Evolutionary conservation across 1,140 invertebrate species (phyloP).

Genomic region (Pristionchus pacificus): DNA sequence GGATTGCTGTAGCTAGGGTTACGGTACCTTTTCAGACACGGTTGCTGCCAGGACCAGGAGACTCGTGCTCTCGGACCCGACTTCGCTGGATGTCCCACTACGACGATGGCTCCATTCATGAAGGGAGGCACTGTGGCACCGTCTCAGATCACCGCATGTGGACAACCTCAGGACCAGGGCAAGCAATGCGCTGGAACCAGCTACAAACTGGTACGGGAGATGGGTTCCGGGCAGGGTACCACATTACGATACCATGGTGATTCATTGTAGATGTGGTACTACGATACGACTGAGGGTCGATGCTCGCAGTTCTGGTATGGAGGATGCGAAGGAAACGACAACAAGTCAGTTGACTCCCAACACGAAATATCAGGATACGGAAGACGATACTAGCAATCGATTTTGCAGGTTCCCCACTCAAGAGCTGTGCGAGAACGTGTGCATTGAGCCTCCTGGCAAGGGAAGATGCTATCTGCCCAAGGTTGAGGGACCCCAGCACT

Average conservation of each 20-base stretch:
- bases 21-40: conserved; percentile 44
- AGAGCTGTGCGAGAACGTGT: conserved; percentile 79
- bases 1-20: no score
- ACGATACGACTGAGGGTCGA: conserved; percentile 71
- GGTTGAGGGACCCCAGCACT: conserved; percentile 51
- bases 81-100: conserved; percentile 55
- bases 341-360: no score
- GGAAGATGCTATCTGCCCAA: conserved; percentile 60
- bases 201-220: conserved; percentile 66
- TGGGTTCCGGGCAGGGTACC: no score
- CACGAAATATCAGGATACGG: conserved; percentile 63
- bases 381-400: no score
- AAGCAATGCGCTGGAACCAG: conserved; percentile 42
- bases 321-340: conserved; percentile 80
- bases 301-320: conserved; percentile 76
- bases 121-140: conserved; percentile 55
- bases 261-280: conserved; percentile 69
- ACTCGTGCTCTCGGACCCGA: conserved; percentile 58
- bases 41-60: conserved; percentile 59
- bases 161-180: conserved; percentile 42
- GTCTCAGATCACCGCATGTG: conserved; percentile 40
- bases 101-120: conserved; percentile 46
- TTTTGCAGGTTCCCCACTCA: conserved; percentile 76
- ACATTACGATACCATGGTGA: no score
- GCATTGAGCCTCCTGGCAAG: conserved; percentile 77